Base-by-base conservation (phyloP, 92 coral and sea anemone species). In the Umimayanthus kanabou region DNA sequence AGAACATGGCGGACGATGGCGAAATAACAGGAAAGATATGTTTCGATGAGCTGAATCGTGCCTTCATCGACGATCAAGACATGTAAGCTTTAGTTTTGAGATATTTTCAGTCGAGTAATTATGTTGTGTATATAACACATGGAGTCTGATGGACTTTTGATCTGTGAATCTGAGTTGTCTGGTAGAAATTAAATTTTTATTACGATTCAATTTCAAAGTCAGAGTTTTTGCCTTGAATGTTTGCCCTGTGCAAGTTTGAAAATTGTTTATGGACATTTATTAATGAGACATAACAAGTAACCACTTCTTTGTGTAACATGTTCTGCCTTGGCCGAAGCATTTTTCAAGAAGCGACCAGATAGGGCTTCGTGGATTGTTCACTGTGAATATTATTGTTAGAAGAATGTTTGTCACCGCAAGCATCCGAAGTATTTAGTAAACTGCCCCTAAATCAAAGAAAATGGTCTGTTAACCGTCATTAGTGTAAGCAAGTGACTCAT, bases 1-100 rank as follows among this genome's bases (percentile, higher is more conserved):
- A 5, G 10, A 91, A 89, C 80, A 95, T 95, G 98, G 96, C 92
- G 93, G 93, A 79, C 86, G 89, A 87, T 75, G 76, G 57, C 75
- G 80, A 47, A 67, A 85, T 73, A 53, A 73, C 71, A 15, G 98
- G 96, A 43, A 88, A 91, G 88, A 72, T 42, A 30, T 90, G 91
- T 85, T 96, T 96, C 83, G 86, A 94, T 86, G 90, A 90, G 16
- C 77, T 96, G 70, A 95, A 96, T 86, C 88, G 89, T 65, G 92
- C 89, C 58, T 92, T 96, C 76, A 93, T 92, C 72, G 87, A 82
- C 45, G 95, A 93, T 53, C 93, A 92, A 50, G 90, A 93, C 6
- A 93, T 96, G 98, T 95, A 93, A 93, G 98, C 89, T 39, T 39
- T 47, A 39, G 30, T 64, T 25, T 66, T 73, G 58, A 45, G 28